Evolutionary conservation across 2,888 invertebrate genomes (phyloP).

Genomic region (Geotrupes spiniger): DNA sequence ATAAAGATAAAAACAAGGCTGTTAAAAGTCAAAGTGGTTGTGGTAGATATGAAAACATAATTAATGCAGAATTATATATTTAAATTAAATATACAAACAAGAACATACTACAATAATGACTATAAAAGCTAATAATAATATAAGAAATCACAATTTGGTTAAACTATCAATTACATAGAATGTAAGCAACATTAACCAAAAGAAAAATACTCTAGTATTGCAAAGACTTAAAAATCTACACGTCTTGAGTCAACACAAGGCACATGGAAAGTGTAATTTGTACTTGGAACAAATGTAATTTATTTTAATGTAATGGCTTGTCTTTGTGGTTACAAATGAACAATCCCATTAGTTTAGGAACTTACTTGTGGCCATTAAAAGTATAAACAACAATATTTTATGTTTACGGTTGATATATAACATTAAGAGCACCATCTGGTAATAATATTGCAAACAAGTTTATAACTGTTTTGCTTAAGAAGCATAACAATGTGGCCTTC

Average conservation of each 20-base stretch:
- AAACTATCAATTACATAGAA: neutral
- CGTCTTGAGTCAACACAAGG: neutral
- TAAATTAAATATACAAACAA: constrained; percentile 4
- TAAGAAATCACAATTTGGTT: constrained; percentile 1
- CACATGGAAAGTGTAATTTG: neutral
- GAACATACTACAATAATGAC: constrained; percentile 3
- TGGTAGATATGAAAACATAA: neutral
- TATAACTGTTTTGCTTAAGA: neutral
- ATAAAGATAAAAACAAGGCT: too few species aligned
- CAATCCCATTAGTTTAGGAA: constrained; percentile 13
- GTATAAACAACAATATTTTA: neutral
- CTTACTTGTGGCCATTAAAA: constrained; percentile 15
- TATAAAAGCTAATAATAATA: constrained; percentile 3
- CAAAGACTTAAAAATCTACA: constrained; percentile 1
- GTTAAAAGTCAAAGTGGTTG: too few species aligned
- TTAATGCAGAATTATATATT: constrained; percentile 5
- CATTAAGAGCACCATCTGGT: constrained; percentile 14
- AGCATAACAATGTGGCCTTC: constrained; percentile 15
- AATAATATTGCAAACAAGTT: constrained; percentile 18
- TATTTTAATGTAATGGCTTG: neutral
- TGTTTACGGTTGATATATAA: constrained; percentile 11
- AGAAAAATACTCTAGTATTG: constrained; percentile 7
- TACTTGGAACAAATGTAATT: too few species aligned
- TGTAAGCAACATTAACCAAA: neutral
- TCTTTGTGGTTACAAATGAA: constrained; percentile 1